Evolutionary conservation across 2,888 invertebrate species (phyloP).

Genomic region (Scelioninae gen. 1): DNA sequence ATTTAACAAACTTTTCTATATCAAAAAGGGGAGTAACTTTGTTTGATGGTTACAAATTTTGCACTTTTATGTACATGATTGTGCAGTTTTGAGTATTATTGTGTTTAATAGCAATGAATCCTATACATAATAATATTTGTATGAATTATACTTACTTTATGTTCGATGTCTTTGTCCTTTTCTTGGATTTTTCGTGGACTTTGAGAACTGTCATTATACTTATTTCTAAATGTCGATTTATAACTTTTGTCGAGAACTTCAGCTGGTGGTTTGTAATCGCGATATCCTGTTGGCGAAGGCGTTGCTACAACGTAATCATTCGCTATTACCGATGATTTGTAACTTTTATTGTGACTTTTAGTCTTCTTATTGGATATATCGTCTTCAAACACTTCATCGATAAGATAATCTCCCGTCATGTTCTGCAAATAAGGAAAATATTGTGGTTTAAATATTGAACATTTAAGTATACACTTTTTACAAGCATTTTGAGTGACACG

Average conservation of each 20-base stretch:
- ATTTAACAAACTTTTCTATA: too few relatives aligned
- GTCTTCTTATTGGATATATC: conserved; percentile 73
- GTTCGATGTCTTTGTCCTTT: conserved; percentile 77
- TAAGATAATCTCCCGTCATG: conserved; percentile 90
- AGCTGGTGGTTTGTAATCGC: conserved; percentile 91
- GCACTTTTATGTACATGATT: too few relatives aligned
- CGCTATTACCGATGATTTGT: conserved; percentile 47
- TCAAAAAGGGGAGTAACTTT: too few relatives aligned
- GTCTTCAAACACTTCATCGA: conserved; percentile 93
- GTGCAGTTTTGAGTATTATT: too few relatives aligned
- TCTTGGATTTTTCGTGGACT: conserved; percentile 72
- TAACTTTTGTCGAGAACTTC: conserved; percentile 86
- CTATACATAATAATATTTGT: too few relatives aligned
- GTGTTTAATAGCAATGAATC: too few relatives aligned
- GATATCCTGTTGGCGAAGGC: conserved; percentile 92
- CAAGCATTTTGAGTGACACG: background rate
- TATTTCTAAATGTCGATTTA: conserved; percentile 71
- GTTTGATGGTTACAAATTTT: too few relatives aligned
- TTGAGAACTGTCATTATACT: conserved; percentile 67
- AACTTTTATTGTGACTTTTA: conserved; percentile 50
- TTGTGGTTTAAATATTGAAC: background rate
- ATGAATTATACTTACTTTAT: conserved; percentile 78
- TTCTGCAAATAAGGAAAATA: conserved; percentile 81
- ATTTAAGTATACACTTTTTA: background rate
- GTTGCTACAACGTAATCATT: conserved; percentile 78